Percentiles rank a stretch among this genome's conserved stretches.
phyloP scores from a whole-genome alignment of 2,113 vertebrate species.

The Menidia beryllina region DNA sequence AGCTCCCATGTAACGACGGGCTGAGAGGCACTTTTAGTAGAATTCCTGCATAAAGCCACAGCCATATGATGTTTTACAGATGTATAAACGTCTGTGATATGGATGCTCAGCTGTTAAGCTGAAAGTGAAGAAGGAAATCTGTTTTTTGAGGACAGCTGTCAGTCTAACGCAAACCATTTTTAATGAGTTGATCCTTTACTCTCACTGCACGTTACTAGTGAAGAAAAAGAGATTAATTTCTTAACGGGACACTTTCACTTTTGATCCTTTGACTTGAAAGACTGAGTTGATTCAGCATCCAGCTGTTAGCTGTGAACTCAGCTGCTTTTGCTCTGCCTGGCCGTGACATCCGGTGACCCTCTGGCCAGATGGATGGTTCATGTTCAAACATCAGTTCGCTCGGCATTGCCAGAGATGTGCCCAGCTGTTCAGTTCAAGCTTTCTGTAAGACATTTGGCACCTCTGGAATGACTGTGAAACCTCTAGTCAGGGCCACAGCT shows the following conservation, averaged over 20 bases:
- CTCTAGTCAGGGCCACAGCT: background rate
- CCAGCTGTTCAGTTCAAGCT: background rate
- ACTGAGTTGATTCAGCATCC: background rate
- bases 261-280: background rate
- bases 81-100: too few species aligned
- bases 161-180: background rate
- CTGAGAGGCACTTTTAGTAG: too few species aligned
- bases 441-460: background rate
- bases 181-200: background rate
- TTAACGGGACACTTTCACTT: background rate
- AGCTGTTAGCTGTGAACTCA: background rate
- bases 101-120: too few species aligned
- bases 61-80: too few species aligned
- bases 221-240: background rate
- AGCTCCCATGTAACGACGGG: too few species aligned
- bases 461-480: too few species aligned
- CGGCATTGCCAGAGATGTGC: background rate
- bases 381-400: background rate
- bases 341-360: background rate
- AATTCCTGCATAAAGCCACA: too few species aligned
- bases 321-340: background rate
- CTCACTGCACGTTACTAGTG: background rate
- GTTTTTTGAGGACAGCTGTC: background rate
- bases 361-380: background rate
- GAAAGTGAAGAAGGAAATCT: too few species aligned